Evolutionary conservation across 2,797 vertebrate species (phyloP).

Genomic region (Novumbra hubbsi): DNA sequence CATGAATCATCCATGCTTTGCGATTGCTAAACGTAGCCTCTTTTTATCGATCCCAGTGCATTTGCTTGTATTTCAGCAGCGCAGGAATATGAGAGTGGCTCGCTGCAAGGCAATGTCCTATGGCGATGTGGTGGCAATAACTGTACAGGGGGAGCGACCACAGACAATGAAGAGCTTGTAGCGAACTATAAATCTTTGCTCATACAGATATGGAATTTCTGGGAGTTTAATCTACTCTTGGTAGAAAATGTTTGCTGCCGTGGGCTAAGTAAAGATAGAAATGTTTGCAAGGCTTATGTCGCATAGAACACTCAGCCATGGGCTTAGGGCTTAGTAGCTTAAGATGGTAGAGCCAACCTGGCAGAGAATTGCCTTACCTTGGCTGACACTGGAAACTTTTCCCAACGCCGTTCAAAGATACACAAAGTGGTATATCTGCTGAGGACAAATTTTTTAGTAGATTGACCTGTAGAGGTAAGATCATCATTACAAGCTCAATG

Average conservation of each 20-base stretch:
- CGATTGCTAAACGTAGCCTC: background rate
- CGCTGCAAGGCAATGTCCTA: background rate
- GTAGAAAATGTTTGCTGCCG: slow-evolving; percentile 22
- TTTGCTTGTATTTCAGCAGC: slow-evolving; percentile 3
- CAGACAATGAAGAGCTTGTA: slow-evolving; percentile 26
- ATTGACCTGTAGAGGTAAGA: slow-evolving; percentile 12
- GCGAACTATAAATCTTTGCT: slow-evolving; percentile 45
- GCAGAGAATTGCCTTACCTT: background rate
- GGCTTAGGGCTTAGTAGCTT: background rate
- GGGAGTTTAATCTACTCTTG: slow-evolving; percentile 17
- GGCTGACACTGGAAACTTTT: background rate
- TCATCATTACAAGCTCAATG: slow-evolving; percentile 14
- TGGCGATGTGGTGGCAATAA: background rate
- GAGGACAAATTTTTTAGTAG: background rate
- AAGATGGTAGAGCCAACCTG: background rate
- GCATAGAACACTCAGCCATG: background rate
- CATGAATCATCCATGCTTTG: background rate
- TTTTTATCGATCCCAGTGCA: background rate
- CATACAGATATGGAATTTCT: slow-evolving; percentile 15
- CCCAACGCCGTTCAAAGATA: background rate
- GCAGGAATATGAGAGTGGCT: background rate
- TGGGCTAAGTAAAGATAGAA: slow-evolving; percentile 19
- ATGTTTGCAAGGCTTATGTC: slow-evolving; percentile 12
- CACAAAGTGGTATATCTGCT: background rate
- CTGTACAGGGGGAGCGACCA: background rate